These are phyloP conservation scores for Romanogobio albipinnatus DNA, from an alignment of 2,113 vertebrate genomes.

Conservation along the genomic window DNA sequence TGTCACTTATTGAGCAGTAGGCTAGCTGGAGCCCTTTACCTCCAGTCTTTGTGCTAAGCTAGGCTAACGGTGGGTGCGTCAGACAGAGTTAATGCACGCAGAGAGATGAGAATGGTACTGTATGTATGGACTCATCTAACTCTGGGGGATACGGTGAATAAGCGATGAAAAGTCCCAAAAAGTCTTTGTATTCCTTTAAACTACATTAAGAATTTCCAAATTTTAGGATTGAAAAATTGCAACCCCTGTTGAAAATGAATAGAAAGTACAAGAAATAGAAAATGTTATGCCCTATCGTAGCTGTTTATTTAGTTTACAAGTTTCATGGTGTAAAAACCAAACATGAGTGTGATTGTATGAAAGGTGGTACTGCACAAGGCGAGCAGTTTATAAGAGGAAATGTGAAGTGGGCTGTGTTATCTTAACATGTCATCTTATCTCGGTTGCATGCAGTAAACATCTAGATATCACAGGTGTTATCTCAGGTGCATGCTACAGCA, in stretches of 20 bases:
- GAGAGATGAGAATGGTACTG: no score
- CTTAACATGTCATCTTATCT: not conserved
- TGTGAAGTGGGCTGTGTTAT: not conserved
- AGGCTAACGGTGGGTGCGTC: no score
- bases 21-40: no score
- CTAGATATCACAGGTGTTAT: not conserved
- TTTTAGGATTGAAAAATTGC: not conserved
- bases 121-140: no score
- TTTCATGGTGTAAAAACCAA: not conserved
- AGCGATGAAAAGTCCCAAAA: no score
- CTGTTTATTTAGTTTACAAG: not conserved
- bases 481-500: not conserved
- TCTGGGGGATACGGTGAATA: no score
- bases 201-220: no score
- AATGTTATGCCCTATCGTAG: not conserved
- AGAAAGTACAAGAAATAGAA: not conserved
- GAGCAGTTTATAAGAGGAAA: not conserved
- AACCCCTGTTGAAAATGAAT: not conserved
- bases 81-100: no score
- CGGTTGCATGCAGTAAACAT: slow-evolving; percentile 17
- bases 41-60: no score
- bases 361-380: not conserved
- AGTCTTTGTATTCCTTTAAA: no score
- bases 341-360: not conserved
- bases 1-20: no score